These are phyloP conservation scores for Masticophis lateralis DNA, from an alignment of 2,797 vertebrate genomes.

Conservation along the genomic window DNA sequence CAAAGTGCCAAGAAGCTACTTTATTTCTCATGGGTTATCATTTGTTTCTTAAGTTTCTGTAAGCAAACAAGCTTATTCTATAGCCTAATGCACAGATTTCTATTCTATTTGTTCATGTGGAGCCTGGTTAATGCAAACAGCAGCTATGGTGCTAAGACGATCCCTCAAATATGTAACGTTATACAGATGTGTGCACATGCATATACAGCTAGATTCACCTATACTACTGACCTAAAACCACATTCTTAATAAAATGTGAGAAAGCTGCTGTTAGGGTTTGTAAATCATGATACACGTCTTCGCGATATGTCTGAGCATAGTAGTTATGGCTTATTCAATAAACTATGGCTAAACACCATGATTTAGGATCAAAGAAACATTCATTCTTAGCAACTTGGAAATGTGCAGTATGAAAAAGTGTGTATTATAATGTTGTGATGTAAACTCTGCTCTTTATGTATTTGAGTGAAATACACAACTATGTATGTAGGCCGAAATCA, in stretches of 20 bases:
- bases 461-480: neutral
- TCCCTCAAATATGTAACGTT: neutral
- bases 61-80: neutral
- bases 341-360: neutral
- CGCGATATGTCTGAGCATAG: neutral
- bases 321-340: neutral
- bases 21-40: constrained; percentile 18
- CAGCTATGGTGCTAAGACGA: neutral
- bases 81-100: accelerated
- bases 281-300: neutral
- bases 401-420: neutral
- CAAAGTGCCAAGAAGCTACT: constrained; percentile 18
- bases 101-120: neutral
- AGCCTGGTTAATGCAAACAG: neutral
- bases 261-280: neutral
- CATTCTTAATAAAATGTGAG: neutral
- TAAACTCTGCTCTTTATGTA: neutral
- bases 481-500: neutral
- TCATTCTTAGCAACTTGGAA: no score
- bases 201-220: neutral
- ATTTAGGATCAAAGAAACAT: neutral
- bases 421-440: neutral
- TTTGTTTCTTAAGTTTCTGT: constrained; percentile 11
- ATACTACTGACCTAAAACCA: neutral
- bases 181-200: no score